Evolutionary conservation across 2,888 invertebrate species (phyloP).

Genomic region (Melipona beecheii): DNA sequence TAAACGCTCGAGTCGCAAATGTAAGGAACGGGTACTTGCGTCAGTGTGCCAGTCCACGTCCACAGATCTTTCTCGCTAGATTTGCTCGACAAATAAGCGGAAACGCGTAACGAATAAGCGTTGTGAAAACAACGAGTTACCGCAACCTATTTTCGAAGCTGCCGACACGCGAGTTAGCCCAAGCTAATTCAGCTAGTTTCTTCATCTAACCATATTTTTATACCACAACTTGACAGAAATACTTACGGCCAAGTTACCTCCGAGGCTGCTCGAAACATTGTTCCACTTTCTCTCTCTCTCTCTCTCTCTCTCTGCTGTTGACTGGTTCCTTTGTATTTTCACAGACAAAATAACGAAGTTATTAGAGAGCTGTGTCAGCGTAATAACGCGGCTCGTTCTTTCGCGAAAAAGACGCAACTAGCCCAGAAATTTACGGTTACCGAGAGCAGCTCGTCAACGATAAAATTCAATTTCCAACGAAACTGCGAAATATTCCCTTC

Average conservation of each 20-base stretch:
- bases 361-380: constrained; percentile 16
- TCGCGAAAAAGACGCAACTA: background rate
- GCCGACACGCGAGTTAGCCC: background rate
- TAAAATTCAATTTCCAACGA: constrained; percentile 27
- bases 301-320: background rate
- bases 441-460: constrained; percentile 28
- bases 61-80: background rate
- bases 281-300: constrained; percentile 2
- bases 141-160: background rate
- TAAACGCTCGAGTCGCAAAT: background rate
- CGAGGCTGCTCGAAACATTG: constrained; percentile 39
- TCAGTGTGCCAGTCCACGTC: background rate
- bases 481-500: constrained; percentile 17
- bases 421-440: constrained; percentile 10
- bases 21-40: background rate
- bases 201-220: constrained; percentile 4
- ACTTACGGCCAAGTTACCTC: constrained; percentile 33
- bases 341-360: constrained; percentile 44
- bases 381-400: constrained; percentile 16
- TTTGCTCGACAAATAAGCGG: background rate
- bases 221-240: constrained; percentile 23
- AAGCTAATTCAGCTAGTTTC: background rate
- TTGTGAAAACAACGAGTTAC: background rate
- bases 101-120: background rate
- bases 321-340: constrained; percentile 35